Evolutionary conservation across 1,140 invertebrate genomes (phyloP), one percentile per base, ranked within the genome.

Genomic region (Trichonephila clavata): DNA sequence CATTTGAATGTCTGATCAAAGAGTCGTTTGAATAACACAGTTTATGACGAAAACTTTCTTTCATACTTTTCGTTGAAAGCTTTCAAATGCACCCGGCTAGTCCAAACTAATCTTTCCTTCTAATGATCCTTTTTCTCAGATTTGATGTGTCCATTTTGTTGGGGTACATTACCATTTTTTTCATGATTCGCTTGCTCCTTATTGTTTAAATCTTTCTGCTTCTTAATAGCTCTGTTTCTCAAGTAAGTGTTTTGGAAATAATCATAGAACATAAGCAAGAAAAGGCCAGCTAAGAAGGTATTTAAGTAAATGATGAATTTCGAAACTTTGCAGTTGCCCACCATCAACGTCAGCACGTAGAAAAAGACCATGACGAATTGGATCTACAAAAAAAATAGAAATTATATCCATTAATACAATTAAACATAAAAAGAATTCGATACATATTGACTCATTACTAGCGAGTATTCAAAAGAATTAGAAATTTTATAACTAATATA

Each of bases 191-290:
- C 2, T 18, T 24, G 20, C 14, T 43, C 65, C 8, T 68, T 39
- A 16, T 16, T 24, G 18, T 92, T 83, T 14, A 92, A 13, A 8
- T 68, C 63, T 60, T 43, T 86, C 57, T 93, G 84, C 59, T 93
- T 93, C 18, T 50, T 13, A 13, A 93, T 63, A 14, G 92, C 84
- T n/a, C 71, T 87, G 6, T 97, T 97, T 98, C 97, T 93, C 14
- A 93, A 57, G 68, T 94, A 94, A 3, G 94, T 94, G 20, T 94
- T 94, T 20, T 94, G 89, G 81, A 94, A 94, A 43, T 94, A 94
- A n/a, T 94, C 93, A 63, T 86, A 94, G 93, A 94, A 94, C 92
- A 93, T 94, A 3, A 94, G 21, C 1, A 94, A 61, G 77, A n/a
- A 94, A 3, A 94, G 93, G 6, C 93, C 93, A 0, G 93, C 93